Conservation (phyloP, 1,140 invertebrate species). For the Halotydeus destructor region DNA sequence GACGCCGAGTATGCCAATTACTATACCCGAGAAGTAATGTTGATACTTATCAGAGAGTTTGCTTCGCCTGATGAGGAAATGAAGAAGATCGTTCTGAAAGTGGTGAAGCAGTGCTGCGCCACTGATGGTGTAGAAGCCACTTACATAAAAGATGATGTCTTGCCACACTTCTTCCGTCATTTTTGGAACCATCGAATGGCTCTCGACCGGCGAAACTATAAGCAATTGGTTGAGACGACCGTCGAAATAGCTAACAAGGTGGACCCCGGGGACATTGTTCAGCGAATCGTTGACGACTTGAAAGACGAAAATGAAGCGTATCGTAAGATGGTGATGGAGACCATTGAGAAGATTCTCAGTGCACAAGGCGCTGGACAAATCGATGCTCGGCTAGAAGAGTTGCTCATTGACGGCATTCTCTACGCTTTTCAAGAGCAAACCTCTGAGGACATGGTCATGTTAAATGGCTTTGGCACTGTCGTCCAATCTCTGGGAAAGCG, state of each 20-base stretch:
- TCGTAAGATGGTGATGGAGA: conserved; percentile 99
- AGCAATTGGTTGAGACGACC: conserved; percentile 94
- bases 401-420: conserved; percentile 94
- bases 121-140: conserved; percentile 98
- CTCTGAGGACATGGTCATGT: conserved; percentile 98
- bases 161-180: conserved; percentile 97
- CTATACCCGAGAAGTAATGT: conserved; percentile 98
- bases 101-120: conserved; percentile 99
- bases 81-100: conserved; percentile 99
- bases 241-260: conserved; percentile 99
- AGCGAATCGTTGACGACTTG: conserved; percentile 91
- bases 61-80: conserved; percentile 99
- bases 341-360: conserved; percentile 93
- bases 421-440: conserved; percentile 99
- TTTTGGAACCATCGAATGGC: conserved; percentile 99
- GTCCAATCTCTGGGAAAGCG: conserved; percentile 91
- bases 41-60: conserved; percentile 96
- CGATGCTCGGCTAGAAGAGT: conserved; percentile 89
- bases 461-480: conserved; percentile 97
- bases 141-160: conserved; percentile 97
- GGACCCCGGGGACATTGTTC: conserved; percentile 94
- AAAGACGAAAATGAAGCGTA: conserved; percentile 99
- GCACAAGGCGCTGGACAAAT: conserved; percentile 94
- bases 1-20: conserved; percentile 99
- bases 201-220: conserved; percentile 85